A percentile compares a stretch with the other conserved stretches of the same genome.
Evolutionary conservation across 1,140 invertebrate genomes (phyloP).

Genomic region (Atta colombica): DNA sequence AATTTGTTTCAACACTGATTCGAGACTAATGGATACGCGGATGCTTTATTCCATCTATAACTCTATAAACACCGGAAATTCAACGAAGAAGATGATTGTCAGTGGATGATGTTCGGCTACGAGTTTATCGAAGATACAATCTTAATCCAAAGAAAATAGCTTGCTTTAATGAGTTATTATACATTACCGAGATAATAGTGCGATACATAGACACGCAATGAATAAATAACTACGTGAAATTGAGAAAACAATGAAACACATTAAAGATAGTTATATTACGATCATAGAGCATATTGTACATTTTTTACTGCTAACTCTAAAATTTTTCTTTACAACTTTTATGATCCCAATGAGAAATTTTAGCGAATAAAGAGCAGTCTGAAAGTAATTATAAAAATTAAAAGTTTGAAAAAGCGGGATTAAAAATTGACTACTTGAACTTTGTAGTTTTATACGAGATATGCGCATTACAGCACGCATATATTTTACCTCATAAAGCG

Average conservation of each 20-base stretch:
- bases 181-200: constrained; percentile 49
- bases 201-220: constrained; percentile 32
- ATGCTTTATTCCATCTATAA: background rate
- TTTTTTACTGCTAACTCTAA: background rate
- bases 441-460: constrained; percentile 2
- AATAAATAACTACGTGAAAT: constrained; percentile 53
- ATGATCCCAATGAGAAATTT: background rate
- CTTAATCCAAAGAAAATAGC: constrained; percentile 49
- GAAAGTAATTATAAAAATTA: background rate
- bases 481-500: background rate
- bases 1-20: background rate
- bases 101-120: constrained; percentile 16
- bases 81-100: constrained; percentile 27
- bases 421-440: background rate
- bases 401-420: too few species aligned
- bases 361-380: background rate
- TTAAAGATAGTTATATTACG: background rate
- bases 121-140: constrained; percentile 42
- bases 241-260: constrained; percentile 38
- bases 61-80: constrained; percentile 29
- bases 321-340: background rate
- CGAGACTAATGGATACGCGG: background rate
- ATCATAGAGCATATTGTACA: background rate
- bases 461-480: background rate
- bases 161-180: constrained; percentile 50